Evolutionary conservation across 2,797 vertebrate genomes (phyloP), one percentile per base, ranked within the genome.

Genomic region (Chiloscyllium punctatum): DNA sequence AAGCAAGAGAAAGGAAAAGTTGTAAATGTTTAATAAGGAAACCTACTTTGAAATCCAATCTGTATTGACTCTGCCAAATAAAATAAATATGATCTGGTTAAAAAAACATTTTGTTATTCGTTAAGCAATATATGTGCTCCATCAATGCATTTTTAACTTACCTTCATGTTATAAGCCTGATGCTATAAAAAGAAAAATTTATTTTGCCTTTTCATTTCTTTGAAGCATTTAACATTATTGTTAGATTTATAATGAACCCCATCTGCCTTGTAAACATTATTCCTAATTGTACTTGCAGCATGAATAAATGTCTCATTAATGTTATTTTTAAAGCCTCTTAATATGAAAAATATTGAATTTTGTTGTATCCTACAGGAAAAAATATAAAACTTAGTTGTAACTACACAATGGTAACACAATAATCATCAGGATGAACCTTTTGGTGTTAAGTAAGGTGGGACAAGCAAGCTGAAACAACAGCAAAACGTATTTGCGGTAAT

Each of bases 251-350:
- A 74, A 18, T 95, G 72, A 30, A 77, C 42, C 69, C 69, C 30
- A 25, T 94, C 69, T 74, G 71, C 71, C 71, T 95, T 95, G 94
- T 77, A 95, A 95, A 48, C 48, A 21, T 95, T 77, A 51, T 72
- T 74, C 51, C 33, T 69, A 77, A 95, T 30, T 95, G 94, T 95
- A 95, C 71, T 91, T 95, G 94, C 48, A 95, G 94, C 94, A 57
- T 42, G 48, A 95, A 95, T 95, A 95, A 95, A 95, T 95, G 72
- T 18, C 30, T 77, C 48, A 95, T 57, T 77, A 74, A 95, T 95
- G 57, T 95, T 74, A 95, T 95, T 77, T 77, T 95, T 77, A n/a
- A 95, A 53, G 71, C 74, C 71, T 95, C 94, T 77, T 95, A 95
- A 33, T 95, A 95, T 77, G n/a, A 33, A n/a, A 74, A 53, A 48